Evolutionary conservation across 1,140 invertebrate genomes (phyloP), one percentile per base, ranked within the genome.

Genomic region (Laupala kohalensis): DNA sequence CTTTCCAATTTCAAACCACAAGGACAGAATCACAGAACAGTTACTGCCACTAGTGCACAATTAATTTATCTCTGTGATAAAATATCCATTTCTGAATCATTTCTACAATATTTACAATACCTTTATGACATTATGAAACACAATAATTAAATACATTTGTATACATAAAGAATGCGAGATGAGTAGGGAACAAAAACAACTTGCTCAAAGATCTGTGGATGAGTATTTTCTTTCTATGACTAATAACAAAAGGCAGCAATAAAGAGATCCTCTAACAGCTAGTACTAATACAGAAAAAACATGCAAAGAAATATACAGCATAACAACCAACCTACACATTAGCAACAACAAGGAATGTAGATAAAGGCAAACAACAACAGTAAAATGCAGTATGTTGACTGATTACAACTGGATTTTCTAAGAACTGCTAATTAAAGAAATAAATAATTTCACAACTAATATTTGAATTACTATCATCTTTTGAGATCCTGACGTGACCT

Each of bases 401-500:
- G n/a, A n/a, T n/a, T n/a, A n/a, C n/a, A n/a, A n/a, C n/a, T n/a
- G n/a, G n/a, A n/a, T n/a, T n/a, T n/a, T n/a, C n/a, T n/a, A n/a
- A n/a, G n/a, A n/a, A n/a, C 37, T 53, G 9, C 37, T 53, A 53
- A 53, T 53, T 53, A 53, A 53, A 19, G 19, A 53, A 53, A 53
- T 53, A 53, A 53, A 53, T 53, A 53, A 13, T 53, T 13, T 53
- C 19, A n/a, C n/a, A n/a, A n/a, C 37, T 53, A 53, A 13, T 13
- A 53, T 53, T 53, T 53, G 9, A 12, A 63, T 24, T 24, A 69
- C 25, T 23, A 27, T 73, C 63, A 73, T 68, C 72, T 63, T 26
- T 69, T 29, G n/a, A 70, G 64, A 37, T 73, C 72, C 24, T 26
- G 63, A 25, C 69, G 30, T 37, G 72, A 37, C 25, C 72, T 28